Evolutionary conservation across 2,888 invertebrate species (phyloP), one percentile per base, ranked within the genome.

Genomic region (Watsonalla binaria): DNA sequence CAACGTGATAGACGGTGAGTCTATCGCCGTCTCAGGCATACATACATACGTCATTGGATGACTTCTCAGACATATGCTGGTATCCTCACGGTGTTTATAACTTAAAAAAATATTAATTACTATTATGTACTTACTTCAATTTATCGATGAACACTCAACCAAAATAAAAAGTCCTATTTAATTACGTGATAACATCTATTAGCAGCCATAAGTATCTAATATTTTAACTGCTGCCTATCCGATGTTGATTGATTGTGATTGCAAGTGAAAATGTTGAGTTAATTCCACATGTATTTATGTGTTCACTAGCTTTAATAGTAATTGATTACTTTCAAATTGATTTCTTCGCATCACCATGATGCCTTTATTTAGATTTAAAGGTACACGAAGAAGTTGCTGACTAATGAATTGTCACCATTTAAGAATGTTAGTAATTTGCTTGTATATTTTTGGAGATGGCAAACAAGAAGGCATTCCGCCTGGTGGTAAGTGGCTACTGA

Each of bases 161-260:
- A 37, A 37, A 9, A 37, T 14, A 15, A 49, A 14, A 37, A 37
- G 47, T 15, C 15, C 9, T 34, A 49, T 49, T 49, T 13, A 39
- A 49, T 37, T 14, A 37, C 37, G 5, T 9, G 6, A 37, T 48
- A 37, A 37, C 37, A 11, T 37, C 37, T 5, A 33, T 33, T 49
- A 49, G 33, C 34, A 39, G 14, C 37, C 37, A 49, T 37, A 49
- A 49, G 49, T 15, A 49, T 11, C 0, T 49, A 15, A 35, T 49
- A 49, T 15, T 15, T 14, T 48, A 4, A 37, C 14, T 48, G 14
- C 15, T 0, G 49, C 14, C 39, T 14, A 42, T 42, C 11, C 42
- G 33, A 37, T 15, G 14, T 37, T 49, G 49, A 49, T 37, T 49
- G 37, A 49, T 39, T 49, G 49, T 49, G 49, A 49, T 49, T 49